Base-by-base conservation (phyloP, 2,797 vertebrate genomes). In the Lophura swinhoii region DNA sequence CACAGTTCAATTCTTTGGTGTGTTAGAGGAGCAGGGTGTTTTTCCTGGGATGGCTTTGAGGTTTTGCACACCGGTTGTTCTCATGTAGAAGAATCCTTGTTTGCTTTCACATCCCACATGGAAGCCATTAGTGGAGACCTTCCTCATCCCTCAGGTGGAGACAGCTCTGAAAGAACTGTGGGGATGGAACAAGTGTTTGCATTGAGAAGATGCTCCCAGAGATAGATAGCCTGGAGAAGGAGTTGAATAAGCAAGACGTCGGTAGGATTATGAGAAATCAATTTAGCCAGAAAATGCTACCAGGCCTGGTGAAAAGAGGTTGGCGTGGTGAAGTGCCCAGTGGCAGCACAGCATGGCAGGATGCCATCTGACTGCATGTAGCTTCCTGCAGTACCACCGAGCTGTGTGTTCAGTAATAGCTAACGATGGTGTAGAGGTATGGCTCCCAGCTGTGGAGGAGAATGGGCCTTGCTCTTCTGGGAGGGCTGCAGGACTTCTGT, bases 391-490 rank as follows among this genome's bases (percentile, higher is more conserved):
- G 8, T 1, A 20, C n/a, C 51, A 18, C 60, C 35, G 22, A 6
- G 0, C 0, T 8, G 3, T 14, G 0, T 4, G 14, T 33, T 56
- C 41, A n/a, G 9, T 9, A 10, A 1, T 14, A 1, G 4, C 12
- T 23, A 2, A 4, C 33, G 41, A 29, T 3, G 14, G 62, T 43
- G 18, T 16, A 15, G 23, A 29, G 55, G 1, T 7, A 2, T 0
- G 15, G 9, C 22, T 9, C 18, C 46, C 60, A 37, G 37, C 43
- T 63, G 14, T 1, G 14, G 51, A 46, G 60, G 56, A 64, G 5
- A 55, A 1, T 2, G 1, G 12, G 5, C 14, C 59, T 4, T 41
- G 24, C 4, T 43, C 44, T 55, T 28, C 56, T 76, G 33, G 37
- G 41, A 21, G 17, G 17, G 37, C 13, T 15, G 10, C 24, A 43